phyloP scores from a whole-genome alignment of 2,797 vertebrate species.

The Hydrolagus colliei region DNA sequence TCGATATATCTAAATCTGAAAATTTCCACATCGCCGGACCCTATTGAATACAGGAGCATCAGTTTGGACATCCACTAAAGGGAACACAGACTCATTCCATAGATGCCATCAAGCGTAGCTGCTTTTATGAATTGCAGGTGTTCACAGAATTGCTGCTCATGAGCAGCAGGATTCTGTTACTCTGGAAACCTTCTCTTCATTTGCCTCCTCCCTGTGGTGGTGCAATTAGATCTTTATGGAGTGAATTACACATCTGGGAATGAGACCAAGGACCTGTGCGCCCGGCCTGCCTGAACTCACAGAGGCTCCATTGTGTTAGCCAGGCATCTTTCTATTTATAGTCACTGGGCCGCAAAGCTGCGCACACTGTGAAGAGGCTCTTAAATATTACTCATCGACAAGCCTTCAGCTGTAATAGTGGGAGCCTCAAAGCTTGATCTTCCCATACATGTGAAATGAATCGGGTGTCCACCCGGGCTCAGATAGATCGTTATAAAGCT shows the following conservation, averaged over 20 bases:
- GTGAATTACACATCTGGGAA: neutral
- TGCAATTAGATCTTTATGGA: neutral
- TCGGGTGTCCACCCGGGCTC: neutral
- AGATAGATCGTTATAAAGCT: too few species aligned
- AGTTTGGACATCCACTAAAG: too few species aligned
- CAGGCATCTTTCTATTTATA: neutral
- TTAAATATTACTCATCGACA: neutral
- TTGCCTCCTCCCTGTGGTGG: neutral
- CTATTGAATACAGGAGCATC: too few species aligned
- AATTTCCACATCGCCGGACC: too few species aligned
- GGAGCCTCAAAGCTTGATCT: too few species aligned
- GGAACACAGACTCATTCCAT: too few species aligned
- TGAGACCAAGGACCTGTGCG: neutral
- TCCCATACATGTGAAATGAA: neutral
- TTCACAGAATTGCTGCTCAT: too few species aligned
- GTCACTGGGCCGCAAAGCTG: neutral
- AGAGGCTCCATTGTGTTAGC: neutral
- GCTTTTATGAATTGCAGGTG: too few species aligned
- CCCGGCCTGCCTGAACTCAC: neutral
- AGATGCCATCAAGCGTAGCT: too few species aligned
- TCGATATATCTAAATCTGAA: too few species aligned
- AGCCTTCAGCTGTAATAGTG: neutral
- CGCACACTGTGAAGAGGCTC: neutral
- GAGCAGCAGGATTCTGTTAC: neutral
- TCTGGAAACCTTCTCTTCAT: neutral